Percentiles rank a stretch among this genome's conserved stretches.
Evolutionary conservation across 2,113 vertebrate species (phyloP).

Genomic region (Pseudolaguvia tuberculata): DNA sequence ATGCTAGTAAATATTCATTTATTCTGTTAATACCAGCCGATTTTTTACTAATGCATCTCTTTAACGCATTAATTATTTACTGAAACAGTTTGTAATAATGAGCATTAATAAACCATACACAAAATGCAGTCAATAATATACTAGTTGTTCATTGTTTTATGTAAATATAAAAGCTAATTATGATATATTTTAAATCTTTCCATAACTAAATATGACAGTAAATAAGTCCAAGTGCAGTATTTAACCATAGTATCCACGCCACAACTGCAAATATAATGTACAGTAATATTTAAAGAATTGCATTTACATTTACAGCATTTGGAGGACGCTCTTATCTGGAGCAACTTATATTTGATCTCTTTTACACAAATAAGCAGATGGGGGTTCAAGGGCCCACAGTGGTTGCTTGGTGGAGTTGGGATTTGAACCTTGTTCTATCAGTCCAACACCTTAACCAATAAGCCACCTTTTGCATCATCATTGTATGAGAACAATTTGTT

Average conservation of each 20-base stretch:
- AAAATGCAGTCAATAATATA: too few species aligned
- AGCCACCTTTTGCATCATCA: too few species aligned
- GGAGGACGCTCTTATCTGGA: too few species aligned
- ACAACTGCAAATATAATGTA: too few species aligned
- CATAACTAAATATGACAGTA: neutral
- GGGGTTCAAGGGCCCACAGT: too few species aligned
- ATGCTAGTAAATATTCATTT: neutral
- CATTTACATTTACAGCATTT: too few species aligned
- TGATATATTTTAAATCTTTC: neutral
- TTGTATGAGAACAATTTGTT: too few species aligned
- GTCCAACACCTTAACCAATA: too few species aligned
- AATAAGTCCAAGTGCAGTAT: neutral
- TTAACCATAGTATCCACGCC: neutral
- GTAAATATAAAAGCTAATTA: neutral
- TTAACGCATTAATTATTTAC: neutral
- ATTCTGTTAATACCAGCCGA: neutral
- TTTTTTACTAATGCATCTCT: neutral
- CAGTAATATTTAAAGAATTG: neutral
- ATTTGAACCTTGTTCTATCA: too few species aligned
- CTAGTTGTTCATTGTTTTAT: neutral
- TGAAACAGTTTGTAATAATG: neutral
- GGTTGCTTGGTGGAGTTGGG: too few species aligned
- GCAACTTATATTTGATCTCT: too few species aligned
- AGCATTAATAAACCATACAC: neutral
- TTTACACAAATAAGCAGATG: too few species aligned